Conservation (phyloP, 2,113 vertebrate genomes). For the Numenius arquata region DNA sequence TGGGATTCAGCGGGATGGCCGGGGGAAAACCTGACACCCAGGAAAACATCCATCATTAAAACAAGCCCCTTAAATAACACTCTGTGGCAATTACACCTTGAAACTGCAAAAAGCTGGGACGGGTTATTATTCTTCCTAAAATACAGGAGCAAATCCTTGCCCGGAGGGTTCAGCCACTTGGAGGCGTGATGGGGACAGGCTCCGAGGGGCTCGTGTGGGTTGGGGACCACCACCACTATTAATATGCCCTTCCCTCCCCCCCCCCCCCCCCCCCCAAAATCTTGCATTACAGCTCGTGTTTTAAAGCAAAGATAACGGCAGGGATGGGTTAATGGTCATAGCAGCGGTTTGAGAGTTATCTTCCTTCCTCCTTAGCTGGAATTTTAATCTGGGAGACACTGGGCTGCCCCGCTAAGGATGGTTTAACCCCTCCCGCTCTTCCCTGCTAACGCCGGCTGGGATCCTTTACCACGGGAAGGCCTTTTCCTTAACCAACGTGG, state of each 20-base stretch:
- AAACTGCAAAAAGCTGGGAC: slow-evolving; percentile 26
- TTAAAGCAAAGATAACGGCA: slow-evolving; percentile 20
- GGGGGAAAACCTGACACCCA: neutral
- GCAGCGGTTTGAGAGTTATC: neutral
- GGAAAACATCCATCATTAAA: slow-evolving; percentile 39
- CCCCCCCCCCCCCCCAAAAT: accelerated
- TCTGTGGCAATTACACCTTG: slow-evolving; percentile 50
- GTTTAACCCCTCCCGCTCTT: neutral
- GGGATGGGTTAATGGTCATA: neutral
- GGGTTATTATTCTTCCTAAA: slow-evolving; percentile 15
- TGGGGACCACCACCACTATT: slow-evolving; percentile 16
- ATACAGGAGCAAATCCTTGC: slow-evolving; percentile 36
- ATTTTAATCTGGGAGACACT: neutral
- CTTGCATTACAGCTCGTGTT: neutral
- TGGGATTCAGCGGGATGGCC: neutral
- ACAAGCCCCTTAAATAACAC: slow-evolving; percentile 65
- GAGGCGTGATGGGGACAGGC: neutral
- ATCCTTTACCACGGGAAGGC: neutral
- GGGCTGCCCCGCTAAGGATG: neutral
- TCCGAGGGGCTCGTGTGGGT: neutral
- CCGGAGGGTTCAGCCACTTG: slow-evolving; percentile 9
- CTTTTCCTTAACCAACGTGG: neutral
- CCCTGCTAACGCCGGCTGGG: accelerated
- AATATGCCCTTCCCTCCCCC: neutral
- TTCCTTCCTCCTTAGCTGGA: neutral